phyloP scores from a whole-genome alignment of 2,113 vertebrate species.

The Sebastes schlegelii region DNA sequence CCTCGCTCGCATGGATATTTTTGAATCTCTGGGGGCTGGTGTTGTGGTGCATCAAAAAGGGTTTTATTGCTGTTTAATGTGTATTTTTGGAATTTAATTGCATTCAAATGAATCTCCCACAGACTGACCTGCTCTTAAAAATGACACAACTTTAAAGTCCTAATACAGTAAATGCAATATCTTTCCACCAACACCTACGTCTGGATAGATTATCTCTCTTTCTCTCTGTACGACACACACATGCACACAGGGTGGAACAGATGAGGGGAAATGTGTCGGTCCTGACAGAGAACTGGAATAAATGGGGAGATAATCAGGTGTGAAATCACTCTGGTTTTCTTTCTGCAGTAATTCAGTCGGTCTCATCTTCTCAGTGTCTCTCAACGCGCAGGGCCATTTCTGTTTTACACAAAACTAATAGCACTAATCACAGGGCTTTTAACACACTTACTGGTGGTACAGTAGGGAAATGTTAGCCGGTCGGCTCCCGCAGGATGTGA shows the following conservation, averaged over 20 bases:
- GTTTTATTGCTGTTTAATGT: slow-evolving; percentile 28
- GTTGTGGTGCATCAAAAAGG: slow-evolving; percentile 12
- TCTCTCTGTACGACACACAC: background rate
- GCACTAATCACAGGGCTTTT: slow-evolving; percentile 21
- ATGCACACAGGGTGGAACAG: background rate
- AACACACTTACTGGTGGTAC: background rate
- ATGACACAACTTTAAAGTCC: slow-evolving; percentile 1
- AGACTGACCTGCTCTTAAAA: background rate
- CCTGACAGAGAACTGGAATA: slow-evolving; percentile 30
- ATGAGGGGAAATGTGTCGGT: slow-evolving; percentile 38
- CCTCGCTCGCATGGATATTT: slow-evolving; percentile 38
- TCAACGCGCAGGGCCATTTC: background rate
- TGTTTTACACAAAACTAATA: slow-evolving; percentile 45
- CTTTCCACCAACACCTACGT: background rate
- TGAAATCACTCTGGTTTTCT: slow-evolving; percentile 58
- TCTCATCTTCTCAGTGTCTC: slow-evolving; percentile 11
- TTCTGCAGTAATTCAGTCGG: slow-evolving; percentile 27
- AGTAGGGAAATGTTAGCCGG: slow-evolving; percentile 11
- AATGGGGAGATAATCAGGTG: slow-evolving; percentile 60
- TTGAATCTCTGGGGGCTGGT: slow-evolving; percentile 34
- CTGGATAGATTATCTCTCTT: slow-evolving; percentile 5
- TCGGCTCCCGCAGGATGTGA: background rate
- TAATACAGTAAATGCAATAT: slow-evolving; percentile 21
- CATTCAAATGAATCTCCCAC: slow-evolving; percentile 36
- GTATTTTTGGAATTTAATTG: slow-evolving; percentile 40